Percentiles rank a stretch among this genome's conserved stretches.
Conservation (phyloP, 2,888 invertebrate species). For the Oxystoma pomonae region DNA sequence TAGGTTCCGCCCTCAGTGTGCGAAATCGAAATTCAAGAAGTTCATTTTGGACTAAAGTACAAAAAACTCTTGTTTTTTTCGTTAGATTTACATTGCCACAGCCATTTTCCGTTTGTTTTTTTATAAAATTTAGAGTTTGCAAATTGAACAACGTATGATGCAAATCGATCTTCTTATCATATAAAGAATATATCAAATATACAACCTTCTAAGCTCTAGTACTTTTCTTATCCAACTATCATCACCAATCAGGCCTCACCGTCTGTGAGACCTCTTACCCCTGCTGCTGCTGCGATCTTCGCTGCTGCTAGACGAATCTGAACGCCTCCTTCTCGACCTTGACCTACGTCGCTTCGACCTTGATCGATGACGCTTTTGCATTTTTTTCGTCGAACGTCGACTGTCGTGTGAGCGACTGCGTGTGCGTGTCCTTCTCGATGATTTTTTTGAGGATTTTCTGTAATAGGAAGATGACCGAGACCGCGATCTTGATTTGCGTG, state of each 20-base stretch:
- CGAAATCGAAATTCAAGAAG: too few species aligned
- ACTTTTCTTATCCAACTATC: background rate
- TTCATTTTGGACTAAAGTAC: too few species aligned
- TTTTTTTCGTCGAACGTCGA: constrained; percentile 22
- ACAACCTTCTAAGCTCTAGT: constrained; percentile 17
- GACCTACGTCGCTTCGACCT: constrained; percentile 12
- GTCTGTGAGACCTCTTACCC: constrained; percentile 37
- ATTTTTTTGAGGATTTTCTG: constrained; percentile 21
- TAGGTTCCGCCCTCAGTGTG: too few species aligned
- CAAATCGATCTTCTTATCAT: background rate
- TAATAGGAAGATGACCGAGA: constrained; percentile 9
- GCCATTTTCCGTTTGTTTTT: too few species aligned
- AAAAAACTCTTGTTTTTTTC: too few species aligned
- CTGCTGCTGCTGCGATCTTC: constrained; percentile 28
- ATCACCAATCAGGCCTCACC: constrained; percentile 21
- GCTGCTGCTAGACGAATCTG: constrained; percentile 9
- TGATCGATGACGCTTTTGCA: constrained; percentile 26
- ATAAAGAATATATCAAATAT: constrained; percentile 2
- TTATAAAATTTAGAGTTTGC: too few species aligned
- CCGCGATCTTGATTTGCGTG: constrained; percentile 19
- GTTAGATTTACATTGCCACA: too few species aligned
- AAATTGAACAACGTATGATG: too few species aligned
- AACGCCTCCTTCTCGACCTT: background rate
- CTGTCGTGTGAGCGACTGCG: constrained; percentile 6
- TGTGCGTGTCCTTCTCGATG: constrained; percentile 22